phyloP scores from a whole-genome alignment of 2,888 invertebrate species.

The Latrodectus hesperus region DNA sequence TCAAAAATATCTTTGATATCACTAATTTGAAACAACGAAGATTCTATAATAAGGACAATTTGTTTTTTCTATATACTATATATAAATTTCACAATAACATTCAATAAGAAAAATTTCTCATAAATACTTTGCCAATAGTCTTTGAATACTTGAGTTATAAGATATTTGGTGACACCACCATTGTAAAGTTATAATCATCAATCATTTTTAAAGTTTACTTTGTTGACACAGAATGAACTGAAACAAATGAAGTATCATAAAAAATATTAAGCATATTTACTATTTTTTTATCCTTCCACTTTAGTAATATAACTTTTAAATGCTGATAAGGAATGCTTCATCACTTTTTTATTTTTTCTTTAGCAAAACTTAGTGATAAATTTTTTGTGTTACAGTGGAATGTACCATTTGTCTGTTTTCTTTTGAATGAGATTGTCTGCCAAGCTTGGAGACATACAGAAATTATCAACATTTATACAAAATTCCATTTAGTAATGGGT shows the following conservation, averaged over 20 bases:
- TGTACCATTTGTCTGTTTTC: neutral
- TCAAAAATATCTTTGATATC: no score
- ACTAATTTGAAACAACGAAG: no score
- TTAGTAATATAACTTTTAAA: neutral
- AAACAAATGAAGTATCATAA: neutral
- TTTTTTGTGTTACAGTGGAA: neutral
- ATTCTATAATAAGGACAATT: no score
- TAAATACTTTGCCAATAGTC: no score
- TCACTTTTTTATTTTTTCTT: neutral
- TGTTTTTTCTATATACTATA: no score
- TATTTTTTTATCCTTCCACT: conserved; percentile 16
- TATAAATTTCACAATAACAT: no score
- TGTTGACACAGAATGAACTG: neutral
- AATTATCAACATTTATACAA: neutral
- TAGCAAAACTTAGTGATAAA: neutral
- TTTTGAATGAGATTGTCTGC: neutral
- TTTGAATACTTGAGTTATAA: no score
- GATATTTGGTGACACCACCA: no score
- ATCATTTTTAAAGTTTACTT: neutral
- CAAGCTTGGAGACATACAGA: neutral
- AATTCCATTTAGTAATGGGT: neutral
- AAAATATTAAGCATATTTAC: conserved; percentile 13
- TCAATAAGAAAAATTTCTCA: no score
- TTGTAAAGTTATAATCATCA: no score
- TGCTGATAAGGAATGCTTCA: neutral